Base-by-base conservation (phyloP, 2,888 invertebrate species). In the Autographa pulchrina region DNA sequence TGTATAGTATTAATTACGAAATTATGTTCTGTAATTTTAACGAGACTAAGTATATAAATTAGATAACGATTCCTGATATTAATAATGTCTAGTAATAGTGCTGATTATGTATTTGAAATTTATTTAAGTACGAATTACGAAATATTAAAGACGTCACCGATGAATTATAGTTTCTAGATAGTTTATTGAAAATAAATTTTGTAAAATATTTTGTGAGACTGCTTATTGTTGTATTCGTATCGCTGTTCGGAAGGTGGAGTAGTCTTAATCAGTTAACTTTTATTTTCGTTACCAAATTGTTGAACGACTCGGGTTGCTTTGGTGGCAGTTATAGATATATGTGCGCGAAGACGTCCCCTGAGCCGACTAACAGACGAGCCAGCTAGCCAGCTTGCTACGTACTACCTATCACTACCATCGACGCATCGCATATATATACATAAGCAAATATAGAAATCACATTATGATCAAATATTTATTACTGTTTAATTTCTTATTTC, bases 211-310 rank as follows among this genome's bases (percentile, higher is more conserved):
- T 93, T 92, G 95, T 95, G 96, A 96, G 96, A 96, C 96, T 96
- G 96, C 96, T 96, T 96, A 93, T 93, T 96, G 96, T 95, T 95
- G 95, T 95, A 94, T 92, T 94, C 91, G 94, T 95, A 93, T 90
- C 89, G 95, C 94, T 94, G 93, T 92, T 94, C 86, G 87, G 88
- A 91, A 87, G 91, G 90, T 92, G 92, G 89, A 92, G 90, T 92
- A 92, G 92, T 91, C 88, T 91, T 92, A 91, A 92, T 91, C 92
- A 91, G 93, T 94, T 95, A 92, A 91, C 91, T 91, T 93, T 94
- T 94, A 93, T 92, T 93, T 95, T 95, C 92, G 96, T 96, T 96
- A 95, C 96, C 96, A 95, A 95, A 94, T 95, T 95, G 96, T 96
- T 95, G 91, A 93, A 91, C 92, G 91, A 91, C 91, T 92, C 89